These are phyloP conservation scores for Coelinius sp. DNA, from an alignment of 2,888 invertebrate genomes.

Conservation along the genomic window DNA sequence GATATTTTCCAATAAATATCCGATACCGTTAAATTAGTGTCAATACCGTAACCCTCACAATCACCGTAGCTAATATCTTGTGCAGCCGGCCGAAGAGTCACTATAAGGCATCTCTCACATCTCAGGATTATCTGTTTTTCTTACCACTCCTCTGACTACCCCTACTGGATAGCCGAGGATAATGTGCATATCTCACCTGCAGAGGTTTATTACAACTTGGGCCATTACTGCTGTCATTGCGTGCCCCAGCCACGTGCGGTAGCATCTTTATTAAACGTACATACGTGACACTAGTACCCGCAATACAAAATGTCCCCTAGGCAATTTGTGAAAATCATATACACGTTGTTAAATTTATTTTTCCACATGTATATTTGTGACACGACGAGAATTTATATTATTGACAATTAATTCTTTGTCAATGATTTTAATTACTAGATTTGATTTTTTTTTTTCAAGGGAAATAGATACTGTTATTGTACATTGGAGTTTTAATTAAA, in stretches of 20 bases:
- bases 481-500: too few relatives aligned
- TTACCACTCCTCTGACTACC: not conserved
- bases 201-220: conserved; percentile 55
- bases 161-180: conserved; percentile 39
- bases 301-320: not conserved
- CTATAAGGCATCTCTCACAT: not conserved
- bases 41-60: not conserved
- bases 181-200: conserved; percentile 55
- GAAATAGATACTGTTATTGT: too few relatives aligned
- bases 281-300: conserved; percentile 13
- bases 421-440: not conserved
- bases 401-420: not conserved
- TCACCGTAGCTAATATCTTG: not conserved
- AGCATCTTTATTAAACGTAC: conserved; percentile 55
- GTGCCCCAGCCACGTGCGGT: conserved; percentile 50
- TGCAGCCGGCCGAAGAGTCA: not conserved
- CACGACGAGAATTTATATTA: not conserved
- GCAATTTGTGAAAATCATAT: not conserved
- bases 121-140: conserved; percentile 13
- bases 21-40: conserved; percentile 1
- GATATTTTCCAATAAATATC: not conserved
- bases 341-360: not conserved
- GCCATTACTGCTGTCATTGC: conserved; percentile 57
- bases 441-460: too few relatives aligned
- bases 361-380: not conserved